Base-by-base conservation (phyloP, 2,888 invertebrate species). In the Auanema freiburgensis region DNA sequence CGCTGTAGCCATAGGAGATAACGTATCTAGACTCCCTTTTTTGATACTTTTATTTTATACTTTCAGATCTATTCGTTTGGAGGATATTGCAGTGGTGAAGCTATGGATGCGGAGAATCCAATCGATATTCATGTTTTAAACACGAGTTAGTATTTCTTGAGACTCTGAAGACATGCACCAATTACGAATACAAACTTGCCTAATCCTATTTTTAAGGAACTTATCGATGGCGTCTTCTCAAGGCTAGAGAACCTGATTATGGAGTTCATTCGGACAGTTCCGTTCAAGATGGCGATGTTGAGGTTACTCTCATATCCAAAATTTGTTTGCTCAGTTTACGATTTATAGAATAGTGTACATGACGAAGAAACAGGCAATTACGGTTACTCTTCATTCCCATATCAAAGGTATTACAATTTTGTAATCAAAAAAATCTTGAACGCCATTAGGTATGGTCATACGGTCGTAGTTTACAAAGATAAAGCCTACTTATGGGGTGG, bases 401-500 rank as follows among this genome's bases (percentile, higher is more conserved):
- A 54, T 44, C 61, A 54, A 24, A 14, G 54, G 61, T 46, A 55
- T 18, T 18, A 24, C 16, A 54, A 11, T 53, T 53, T 24, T n/a
- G 3, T 24, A 50, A 24, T 24, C 50, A n/a, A 21, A 24, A 24
- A 12, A 21, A 50, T 21, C 50, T 12, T 16, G 24, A 12, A 23
- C 50, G n/a, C 23, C 49, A n/a, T n/a, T 40, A 62, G 92, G 74
- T 95, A 94, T 85, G 94, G 94, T 0, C 94, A 95, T 84, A 91
- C 93, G n/a, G 91, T 91, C 53, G 91, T 92, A 1, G 89, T 89
- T 0, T 90, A 91, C 84, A 88, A 88, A 44, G 88, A 90, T 52
- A 90, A 74, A 59, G 89, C 91, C 14, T 92, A 90, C 81, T 88
- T 95, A 79, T 95, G 93, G 92, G 94, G 95, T 56, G 94, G 94